phyloP scores from a whole-genome alignment of 2,888 invertebrate species.

The Pecten maximus region DNA sequence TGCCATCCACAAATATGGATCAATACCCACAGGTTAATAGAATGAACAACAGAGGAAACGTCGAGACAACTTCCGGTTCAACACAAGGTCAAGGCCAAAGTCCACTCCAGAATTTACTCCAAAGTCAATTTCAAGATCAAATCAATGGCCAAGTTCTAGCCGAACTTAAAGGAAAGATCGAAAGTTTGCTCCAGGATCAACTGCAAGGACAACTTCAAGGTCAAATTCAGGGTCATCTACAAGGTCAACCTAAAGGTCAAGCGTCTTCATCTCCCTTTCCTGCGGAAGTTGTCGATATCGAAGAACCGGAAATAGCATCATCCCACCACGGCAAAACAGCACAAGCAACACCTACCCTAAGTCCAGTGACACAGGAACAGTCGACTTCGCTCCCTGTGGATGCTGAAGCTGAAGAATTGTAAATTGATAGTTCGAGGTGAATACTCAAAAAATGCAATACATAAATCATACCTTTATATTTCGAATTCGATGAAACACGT shows the following conservation, averaged over 20 bases:
- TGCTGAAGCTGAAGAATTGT: not conserved
- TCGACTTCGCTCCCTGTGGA: not conserved
- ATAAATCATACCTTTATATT: not conserved
- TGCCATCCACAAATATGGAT: not conserved
- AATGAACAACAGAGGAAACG: not conserved
- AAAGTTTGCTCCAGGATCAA: conserved; percentile 17
- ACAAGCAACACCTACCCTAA: not conserved
- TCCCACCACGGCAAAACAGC: not conserved
- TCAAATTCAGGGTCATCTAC: not conserved
- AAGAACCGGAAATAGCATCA: not conserved
- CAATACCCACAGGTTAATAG: not conserved
- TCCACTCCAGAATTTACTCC: not conserved
- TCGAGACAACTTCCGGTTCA: not conserved
- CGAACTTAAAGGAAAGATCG: not conserved
- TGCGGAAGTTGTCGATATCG: not conserved
- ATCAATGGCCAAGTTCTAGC: not conserved
- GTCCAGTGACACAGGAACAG: not conserved
- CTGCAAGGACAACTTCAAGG: not conserved
- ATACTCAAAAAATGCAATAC: not conserved
- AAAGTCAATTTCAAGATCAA: not conserved
- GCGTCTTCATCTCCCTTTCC: not conserved
- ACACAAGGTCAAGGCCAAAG: not conserved
- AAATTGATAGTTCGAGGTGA: not conserved
- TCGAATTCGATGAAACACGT: not conserved
- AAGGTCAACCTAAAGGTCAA: not conserved